Percentiles rank a stretch among this genome's conserved stretches.
Conservation (phyloP, 2,113 vertebrate species). For the Phylloscopus whistleri region DNA sequence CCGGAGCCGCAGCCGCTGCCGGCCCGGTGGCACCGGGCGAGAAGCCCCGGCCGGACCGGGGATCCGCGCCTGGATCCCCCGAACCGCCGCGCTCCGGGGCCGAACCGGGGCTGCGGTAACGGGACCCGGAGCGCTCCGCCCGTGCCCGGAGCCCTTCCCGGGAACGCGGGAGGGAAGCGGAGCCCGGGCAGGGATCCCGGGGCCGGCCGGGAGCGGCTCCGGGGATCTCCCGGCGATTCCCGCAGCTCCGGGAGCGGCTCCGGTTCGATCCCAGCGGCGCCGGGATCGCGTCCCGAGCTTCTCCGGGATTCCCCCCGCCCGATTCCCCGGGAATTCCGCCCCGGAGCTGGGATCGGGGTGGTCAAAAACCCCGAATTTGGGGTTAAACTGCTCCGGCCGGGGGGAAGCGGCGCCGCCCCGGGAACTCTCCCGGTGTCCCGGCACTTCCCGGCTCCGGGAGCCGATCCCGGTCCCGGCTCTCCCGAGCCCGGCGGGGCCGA, state of each 20-base stretch:
- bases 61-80: background rate
- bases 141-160: accelerated
- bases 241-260: accelerated
- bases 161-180: background rate
- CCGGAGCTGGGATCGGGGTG: background rate
- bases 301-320: background rate
- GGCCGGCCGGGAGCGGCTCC: background rate
- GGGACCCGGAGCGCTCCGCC: background rate
- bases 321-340: background rate
- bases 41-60: background rate
- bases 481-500: background rate
- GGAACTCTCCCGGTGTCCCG: background rate
- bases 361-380: background rate
- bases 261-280: background rate
- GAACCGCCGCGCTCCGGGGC: background rate
- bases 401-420: background rate
- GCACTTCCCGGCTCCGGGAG: too few relatives aligned
- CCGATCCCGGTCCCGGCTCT: too few relatives aligned
- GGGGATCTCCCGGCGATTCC: accelerated
- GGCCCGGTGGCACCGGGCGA: background rate
- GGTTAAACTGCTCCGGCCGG: background rate
- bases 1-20: background rate
- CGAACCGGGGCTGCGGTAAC: background rate
- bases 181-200: background rate
- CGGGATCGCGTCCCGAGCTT: accelerated